Conservation (phyloP, 2,888 invertebrate species). For the Troglohyphantes excavatus region DNA sequence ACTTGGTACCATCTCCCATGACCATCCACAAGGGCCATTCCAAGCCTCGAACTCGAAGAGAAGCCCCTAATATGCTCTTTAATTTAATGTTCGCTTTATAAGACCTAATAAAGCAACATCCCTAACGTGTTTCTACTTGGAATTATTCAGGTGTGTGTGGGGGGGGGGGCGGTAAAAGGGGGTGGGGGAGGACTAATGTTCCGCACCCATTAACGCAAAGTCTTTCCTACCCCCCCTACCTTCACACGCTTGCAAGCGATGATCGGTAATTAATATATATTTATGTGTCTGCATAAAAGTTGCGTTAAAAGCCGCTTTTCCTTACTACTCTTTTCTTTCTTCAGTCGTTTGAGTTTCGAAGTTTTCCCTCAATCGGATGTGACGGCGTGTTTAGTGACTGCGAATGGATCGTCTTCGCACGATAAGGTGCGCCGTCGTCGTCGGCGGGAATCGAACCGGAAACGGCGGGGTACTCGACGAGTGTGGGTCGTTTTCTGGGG, state of each 20-base stretch:
- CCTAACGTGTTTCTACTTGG: slow-evolving; percentile 59
- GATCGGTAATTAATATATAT: slow-evolving; percentile 74
- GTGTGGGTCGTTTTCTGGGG: not conserved
- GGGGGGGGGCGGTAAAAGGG: not conserved
- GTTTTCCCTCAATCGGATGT: not conserved
- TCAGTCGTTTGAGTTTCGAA: not conserved
- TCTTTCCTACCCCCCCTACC: not conserved
- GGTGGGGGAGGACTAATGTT: slow-evolving; percentile 47
- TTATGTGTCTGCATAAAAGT: slow-evolving; percentile 58
- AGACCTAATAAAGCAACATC: slow-evolving; percentile 74
- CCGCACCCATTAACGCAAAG: slow-evolving; percentile 56
- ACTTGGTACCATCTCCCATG: slow-evolving; percentile 8
- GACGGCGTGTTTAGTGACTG: not conserved
- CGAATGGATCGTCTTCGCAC: not conserved
- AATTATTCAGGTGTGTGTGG: slow-evolving; percentile 66
- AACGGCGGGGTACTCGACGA: not conserved
- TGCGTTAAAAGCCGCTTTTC: slow-evolving; percentile 2
- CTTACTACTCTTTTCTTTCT: not conserved
- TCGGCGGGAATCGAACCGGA: not conserved
- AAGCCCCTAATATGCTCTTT: slow-evolving; percentile 68
- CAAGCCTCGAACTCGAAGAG: not conserved
- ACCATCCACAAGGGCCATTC: not conserved
- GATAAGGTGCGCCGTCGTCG: not conserved
- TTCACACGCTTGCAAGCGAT: slow-evolving; percentile 20
- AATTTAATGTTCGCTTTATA: slow-evolving; percentile 76